Evolutionary conservation across 2,113 vertebrate species (phyloP).

Genomic region (Chloebia gouldiae): DNA sequence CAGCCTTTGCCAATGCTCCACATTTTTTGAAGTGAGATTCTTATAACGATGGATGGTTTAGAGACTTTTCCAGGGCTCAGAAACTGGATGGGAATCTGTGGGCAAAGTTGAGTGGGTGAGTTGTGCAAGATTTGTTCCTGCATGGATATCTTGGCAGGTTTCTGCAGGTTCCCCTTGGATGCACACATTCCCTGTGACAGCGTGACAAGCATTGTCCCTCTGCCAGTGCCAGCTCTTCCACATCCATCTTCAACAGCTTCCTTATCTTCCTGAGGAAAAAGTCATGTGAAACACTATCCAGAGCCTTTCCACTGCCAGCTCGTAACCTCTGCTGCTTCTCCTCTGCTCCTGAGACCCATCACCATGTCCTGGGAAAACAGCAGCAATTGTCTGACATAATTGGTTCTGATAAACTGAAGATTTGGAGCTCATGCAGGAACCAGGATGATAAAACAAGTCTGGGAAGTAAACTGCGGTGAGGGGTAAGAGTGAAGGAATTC

Average conservation of each 20-base stretch:
- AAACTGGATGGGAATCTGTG: not conserved
- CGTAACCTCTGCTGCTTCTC: not conserved
- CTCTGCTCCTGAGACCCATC: not conserved
- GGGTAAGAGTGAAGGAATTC: not conserved
- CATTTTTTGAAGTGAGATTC: not conserved
- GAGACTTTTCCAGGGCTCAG: not conserved
- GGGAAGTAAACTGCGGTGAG: not conserved
- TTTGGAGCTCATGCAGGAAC: not conserved
- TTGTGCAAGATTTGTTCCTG: not conserved
- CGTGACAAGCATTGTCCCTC: fast-evolving
- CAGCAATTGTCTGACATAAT: not conserved
- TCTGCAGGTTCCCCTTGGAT: not conserved
- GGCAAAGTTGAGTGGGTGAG: not conserved
- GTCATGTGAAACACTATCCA: not conserved
- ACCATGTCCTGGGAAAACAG: not conserved
- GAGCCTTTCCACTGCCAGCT: not conserved
- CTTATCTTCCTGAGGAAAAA: not conserved
- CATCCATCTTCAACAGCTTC: not conserved
- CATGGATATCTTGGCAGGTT: not conserved
- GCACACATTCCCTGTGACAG: not conserved
- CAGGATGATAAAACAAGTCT: not conserved
- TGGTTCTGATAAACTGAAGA: not conserved
- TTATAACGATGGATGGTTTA: fast-evolving
- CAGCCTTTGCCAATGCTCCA: not conserved
- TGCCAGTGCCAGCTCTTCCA: not conserved